Conservation (phyloP, 1,140 invertebrate species). For the Pseudobourletiella spinata region DNA sequence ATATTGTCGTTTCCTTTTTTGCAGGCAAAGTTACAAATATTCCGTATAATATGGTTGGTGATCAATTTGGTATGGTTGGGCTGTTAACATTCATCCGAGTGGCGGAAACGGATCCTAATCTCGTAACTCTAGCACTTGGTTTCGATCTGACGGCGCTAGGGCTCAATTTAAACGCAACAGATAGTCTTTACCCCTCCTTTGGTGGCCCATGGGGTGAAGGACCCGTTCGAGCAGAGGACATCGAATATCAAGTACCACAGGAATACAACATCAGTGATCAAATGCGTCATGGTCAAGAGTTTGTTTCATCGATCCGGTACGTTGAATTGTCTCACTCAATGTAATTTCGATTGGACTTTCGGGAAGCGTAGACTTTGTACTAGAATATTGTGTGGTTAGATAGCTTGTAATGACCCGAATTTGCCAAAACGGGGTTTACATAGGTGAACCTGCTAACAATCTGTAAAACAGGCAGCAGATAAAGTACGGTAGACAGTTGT, state of each 20-base stretch:
- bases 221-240: slow-evolving; percentile 95
- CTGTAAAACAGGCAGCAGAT: no score
- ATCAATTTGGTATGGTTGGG: slow-evolving; percentile 99
- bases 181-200: slow-evolving; percentile 94
- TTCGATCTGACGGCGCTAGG: slow-evolving; percentile 95
- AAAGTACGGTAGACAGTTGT: no score
- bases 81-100: slow-evolving; percentile 93
- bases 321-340: no score
- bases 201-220: slow-evolving; percentile 96
- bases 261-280: slow-evolving; percentile 89
- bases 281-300: slow-evolving; percentile 43
- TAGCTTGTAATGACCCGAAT: no score
- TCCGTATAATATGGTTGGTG: slow-evolving; percentile 94
- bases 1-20: no score
- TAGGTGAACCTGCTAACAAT: no score
- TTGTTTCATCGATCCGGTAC: slow-evolving; percentile 59
- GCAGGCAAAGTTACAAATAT: slow-evolving; percentile 91
- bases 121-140: slow-evolving; percentile 89
- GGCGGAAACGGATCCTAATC: slow-evolving; percentile 90
- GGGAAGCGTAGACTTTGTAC: no score
- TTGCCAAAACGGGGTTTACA: no score
- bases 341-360: no score
- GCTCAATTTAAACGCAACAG: slow-evolving; percentile 93
- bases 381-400: no score
- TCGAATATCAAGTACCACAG: slow-evolving; percentile 96